Base-by-base conservation (phyloP, 2,113 vertebrate genomes). In the Reinhardtius hippoglossoides region DNA sequence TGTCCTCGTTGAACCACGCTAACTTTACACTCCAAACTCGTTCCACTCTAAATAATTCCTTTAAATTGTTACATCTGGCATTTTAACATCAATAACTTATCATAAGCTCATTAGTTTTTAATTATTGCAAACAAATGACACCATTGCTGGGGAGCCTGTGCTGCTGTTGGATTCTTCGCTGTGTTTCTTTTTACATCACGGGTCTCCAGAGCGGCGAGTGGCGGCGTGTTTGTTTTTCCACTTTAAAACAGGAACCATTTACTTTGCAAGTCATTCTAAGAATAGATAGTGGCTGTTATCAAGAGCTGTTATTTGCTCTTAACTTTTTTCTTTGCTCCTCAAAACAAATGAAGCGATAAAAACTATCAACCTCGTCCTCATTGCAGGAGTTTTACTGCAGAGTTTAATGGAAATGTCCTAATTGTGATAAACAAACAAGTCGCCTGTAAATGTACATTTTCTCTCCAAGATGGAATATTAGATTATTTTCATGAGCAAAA, bases 51-150 rank as follows among this genome's bases (percentile, higher is more conserved):
- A 90, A 84, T 78, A 63, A 86, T 85, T 76, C 74, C 95, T 77
- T 84, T 66, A 67, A 76, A 76, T 75, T 12, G 68, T 67, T 78
- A 16, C 18, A 64, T 55, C 59, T 67, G 66, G 64, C 71, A 65
- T 83, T 90, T 80, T 81, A 64, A 92, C 95, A 97, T 87, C 93
- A 97, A 91, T 96, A 96, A 87, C 95, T 96, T 0, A 92, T 23
- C 21, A 31, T 58, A 9, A 56, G 35, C 59, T 76, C 82, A 60
- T 90, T 78, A 35, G 59, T 71, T 86, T 89, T 90, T 87, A 60
- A 90, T 83, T 18, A 13, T 23, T 37, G 77, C 64, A 67, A 84
- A 84, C 80, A 76, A 79, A 71, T 27, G 0, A n/a, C 67, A 77
- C 35, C 5, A 42, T 14, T 20, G 18, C 61, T 40, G n/a, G 6